These are phyloP conservation scores for Callipepla squamata DNA, from an alignment of 2,113 vertebrate genomes.

Conservation along the genomic window DNA sequence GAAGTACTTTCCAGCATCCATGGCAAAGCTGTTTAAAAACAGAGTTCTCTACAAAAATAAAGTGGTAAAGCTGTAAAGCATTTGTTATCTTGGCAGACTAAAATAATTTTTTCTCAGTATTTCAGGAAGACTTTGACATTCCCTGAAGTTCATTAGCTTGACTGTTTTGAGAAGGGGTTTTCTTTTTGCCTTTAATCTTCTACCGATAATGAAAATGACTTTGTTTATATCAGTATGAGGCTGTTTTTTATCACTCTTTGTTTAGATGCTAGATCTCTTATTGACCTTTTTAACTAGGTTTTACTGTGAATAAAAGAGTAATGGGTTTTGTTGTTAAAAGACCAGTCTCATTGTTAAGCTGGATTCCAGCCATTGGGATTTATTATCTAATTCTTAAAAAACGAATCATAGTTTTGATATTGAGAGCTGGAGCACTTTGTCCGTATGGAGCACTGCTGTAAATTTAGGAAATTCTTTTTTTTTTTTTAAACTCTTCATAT, in stretches of 20 bases:
- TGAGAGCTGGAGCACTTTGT: background rate
- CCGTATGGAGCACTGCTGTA: background rate
- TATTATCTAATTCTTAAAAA: conserved; percentile 20
- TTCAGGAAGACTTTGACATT: conserved; percentile 39
- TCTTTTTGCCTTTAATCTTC: conserved; percentile 23
- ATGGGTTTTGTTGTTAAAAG: background rate
- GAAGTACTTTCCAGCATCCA: conserved; percentile 19
- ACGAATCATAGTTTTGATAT: background rate
- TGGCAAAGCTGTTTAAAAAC: conserved; percentile 45
- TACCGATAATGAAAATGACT: background rate
- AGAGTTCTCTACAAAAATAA: conserved; percentile 21
- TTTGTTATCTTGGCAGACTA: conserved; percentile 42
- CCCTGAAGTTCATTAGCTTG: conserved; percentile 19
- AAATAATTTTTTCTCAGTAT: conserved; percentile 19
- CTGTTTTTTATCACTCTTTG: background rate
- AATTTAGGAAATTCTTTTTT: background rate
- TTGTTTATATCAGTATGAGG: background rate
- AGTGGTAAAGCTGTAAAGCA: background rate
- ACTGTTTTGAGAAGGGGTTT: background rate
- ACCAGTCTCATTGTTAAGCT: background rate
- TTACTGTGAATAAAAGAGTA: conserved; percentile 1
- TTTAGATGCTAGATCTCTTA: conserved; percentile 1
- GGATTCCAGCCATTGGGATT: background rate
- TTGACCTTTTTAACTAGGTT: background rate
- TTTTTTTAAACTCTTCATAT: background rate